Base-by-base conservation (phyloP, 2,888 invertebrate genomes). In the Agrochola litura region DNA sequence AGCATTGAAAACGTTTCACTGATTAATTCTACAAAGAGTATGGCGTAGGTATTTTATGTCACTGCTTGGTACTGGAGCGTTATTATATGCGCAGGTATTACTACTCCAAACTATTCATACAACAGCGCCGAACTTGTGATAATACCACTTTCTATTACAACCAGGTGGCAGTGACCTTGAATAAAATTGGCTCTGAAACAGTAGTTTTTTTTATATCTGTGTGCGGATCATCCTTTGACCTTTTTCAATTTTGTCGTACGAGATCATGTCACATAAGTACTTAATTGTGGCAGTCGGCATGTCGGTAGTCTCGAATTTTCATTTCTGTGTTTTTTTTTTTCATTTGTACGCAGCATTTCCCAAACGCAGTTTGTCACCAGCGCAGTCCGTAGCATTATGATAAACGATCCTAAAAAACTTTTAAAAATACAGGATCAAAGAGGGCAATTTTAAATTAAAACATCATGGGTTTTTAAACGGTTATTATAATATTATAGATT, bases 361-460 rank as follows among this genome's bases (percentile, higher is more conserved):
- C 76, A 67, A 81, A 75, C 82, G 76, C 67, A 79, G 63, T 79
- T 81, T 75, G 63, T 81, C 66, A 81, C 61, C 67, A 56, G 30
- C 19, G 52, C 14, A 75, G 75, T 52, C 75, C 75, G 22, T 30
- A 56, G 46, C 41, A 22, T 75, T 43, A 58, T 63, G 49, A 63
- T 16, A 64, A 49, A 67, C 74, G 52, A 14, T 12, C 56, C 49
- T 75, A 25, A 43, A 80, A 80, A n/a, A 22, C n/a, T 68, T 41
- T 3, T 49, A 12, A 25, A 67, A 56, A 67, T 66, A 66, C 10
- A 30, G 81, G 66, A 74, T 56, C 56, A 56, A 49, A 74, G 12
- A 56, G 54, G 79, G 49, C 4, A 67, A 25, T 61, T 66, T n/a
- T 49, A n/a, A 63, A 67, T 75, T 52, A 67, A 77, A 75, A 79